Evolutionary conservation across 2,888 invertebrate genomes (phyloP).

Genomic region (Campoplex nolae): DNA sequence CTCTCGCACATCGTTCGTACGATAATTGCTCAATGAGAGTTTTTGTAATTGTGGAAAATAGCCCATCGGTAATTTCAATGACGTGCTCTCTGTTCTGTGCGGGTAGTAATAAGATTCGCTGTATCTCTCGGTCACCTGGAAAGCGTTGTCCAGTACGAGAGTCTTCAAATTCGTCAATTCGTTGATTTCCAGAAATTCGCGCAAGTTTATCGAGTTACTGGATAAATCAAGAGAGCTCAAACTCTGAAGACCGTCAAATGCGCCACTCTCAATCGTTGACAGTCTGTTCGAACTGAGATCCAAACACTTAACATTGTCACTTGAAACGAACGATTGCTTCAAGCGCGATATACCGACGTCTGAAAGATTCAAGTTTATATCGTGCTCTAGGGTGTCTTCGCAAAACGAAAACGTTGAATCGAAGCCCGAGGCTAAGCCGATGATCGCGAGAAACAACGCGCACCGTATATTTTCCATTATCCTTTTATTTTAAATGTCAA

Average conservation of each 20-base stretch:
- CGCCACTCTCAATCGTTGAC: neutral
- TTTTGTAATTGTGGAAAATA: constrained; percentile 4
- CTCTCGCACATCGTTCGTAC: neutral
- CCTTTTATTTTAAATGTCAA: neutral
- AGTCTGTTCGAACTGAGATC: neutral
- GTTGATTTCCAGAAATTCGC: neutral
- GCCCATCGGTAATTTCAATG: neutral
- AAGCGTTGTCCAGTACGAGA: constrained; percentile 17
- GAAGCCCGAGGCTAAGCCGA: neutral
- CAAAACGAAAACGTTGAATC: neutral
- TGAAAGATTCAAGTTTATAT: constrained; percentile 6
- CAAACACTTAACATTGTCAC: constrained; percentile 12
- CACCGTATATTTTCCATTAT: neutral
- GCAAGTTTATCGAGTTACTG: neutral
- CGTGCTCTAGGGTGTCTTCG: neutral
- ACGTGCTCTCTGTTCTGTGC: neutral
- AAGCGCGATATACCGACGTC: neutral
- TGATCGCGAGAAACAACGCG: neutral
- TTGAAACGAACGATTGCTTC: neutral
- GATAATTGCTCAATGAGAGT: constrained; percentile 24
- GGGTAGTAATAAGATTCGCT: neutral
- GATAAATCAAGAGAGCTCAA: constrained; percentile 5
- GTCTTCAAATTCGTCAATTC: neutral
- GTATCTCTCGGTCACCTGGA: neutral
- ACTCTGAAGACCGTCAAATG: constrained; percentile 3